Conservation (phyloP, 2,888 invertebrate genomes). For the Hermaeophaga mercurialis region DNA sequence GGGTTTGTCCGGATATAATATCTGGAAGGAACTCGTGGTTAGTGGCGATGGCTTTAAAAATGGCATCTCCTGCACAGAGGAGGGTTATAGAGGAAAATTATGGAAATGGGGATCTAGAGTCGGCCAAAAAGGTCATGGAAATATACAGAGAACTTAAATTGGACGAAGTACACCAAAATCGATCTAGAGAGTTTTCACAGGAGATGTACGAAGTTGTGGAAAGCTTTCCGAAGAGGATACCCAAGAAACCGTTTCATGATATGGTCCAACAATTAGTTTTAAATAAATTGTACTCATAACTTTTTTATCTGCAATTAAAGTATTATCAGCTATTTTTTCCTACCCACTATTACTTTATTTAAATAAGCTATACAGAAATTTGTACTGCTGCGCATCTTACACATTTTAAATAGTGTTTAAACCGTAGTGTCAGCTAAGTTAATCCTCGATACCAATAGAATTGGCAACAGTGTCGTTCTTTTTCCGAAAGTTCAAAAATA, state of each 20-base stretch:
- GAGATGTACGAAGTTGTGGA: conserved; percentile 2
- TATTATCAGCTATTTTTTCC: too few relatives aligned
- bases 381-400: too few relatives aligned
- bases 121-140: conserved; percentile 1
- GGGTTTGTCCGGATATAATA: conserved; percentile 4
- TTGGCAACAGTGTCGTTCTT: too few relatives aligned
- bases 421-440: too few relatives aligned
- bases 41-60: conserved; percentile 4
- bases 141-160: background rate
- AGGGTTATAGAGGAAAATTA: conserved; percentile 10
- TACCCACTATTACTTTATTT: too few relatives aligned
- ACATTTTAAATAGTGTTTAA: too few relatives aligned
- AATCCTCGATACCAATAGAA: too few relatives aligned
- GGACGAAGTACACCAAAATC: background rate
- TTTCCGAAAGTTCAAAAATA: too few relatives aligned
- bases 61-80: conserved; percentile 1
- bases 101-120: conserved; percentile 3
- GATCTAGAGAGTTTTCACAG: background rate
- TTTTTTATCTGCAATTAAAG: too few relatives aligned
- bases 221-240: background rate
- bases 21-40: conserved; percentile 1
- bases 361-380: too few relatives aligned
- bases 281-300: conserved; percentile 2
- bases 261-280: conserved; percentile 1
- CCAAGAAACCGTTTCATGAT: background rate